Conservation (phyloP, 2,888 invertebrate species). For the Pilophorus perplexus region DNA sequence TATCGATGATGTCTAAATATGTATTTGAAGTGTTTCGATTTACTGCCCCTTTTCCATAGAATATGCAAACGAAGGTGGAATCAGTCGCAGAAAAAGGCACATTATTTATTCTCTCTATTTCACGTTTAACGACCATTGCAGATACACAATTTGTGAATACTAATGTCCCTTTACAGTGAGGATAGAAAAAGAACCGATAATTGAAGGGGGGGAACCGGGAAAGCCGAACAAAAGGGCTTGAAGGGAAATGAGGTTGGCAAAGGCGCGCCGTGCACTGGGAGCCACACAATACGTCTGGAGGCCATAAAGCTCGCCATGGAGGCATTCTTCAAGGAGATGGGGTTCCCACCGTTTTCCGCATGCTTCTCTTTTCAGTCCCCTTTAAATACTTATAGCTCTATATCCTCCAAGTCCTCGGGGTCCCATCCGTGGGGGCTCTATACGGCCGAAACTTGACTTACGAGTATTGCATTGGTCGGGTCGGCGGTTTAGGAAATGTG, state of each 20-base stretch:
- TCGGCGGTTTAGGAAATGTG: slow-evolving; percentile 1
- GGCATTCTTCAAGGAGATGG: slow-evolving; percentile 24
- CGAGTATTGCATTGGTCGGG: slow-evolving; percentile 3
- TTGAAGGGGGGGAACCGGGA: slow-evolving; percentile 8
- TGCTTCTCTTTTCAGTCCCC: slow-evolving; percentile 10
- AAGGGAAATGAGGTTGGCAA: slow-evolving; percentile 27
- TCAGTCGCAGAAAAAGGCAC: not conserved
- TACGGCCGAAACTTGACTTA: slow-evolving; percentile 24
- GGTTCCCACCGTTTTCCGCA: slow-evolving; percentile 8
- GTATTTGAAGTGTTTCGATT: no score
- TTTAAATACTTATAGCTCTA: slow-evolving; percentile 25
- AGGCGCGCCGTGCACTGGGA: not conserved
- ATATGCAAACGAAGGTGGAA: not conserved
- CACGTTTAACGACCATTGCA: slow-evolving; percentile 23
- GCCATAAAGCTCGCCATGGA: slow-evolving; percentile 12
- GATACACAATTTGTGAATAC: slow-evolving; percentile 24
- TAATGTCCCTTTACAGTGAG: slow-evolving; percentile 5
- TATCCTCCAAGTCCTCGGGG: slow-evolving; percentile 16
- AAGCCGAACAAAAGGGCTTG: not conserved
- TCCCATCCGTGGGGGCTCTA: slow-evolving; percentile 5
- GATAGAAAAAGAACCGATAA: slow-evolving; percentile 26
- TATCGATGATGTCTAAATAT: no score
- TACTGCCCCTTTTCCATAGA: not conserved
- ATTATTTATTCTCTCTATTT: slow-evolving; percentile 1
- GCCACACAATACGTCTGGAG: not conserved